phyloP scores from a whole-genome alignment of 2,113 vertebrate species.

The Genyomyrus donnyi region DNA sequence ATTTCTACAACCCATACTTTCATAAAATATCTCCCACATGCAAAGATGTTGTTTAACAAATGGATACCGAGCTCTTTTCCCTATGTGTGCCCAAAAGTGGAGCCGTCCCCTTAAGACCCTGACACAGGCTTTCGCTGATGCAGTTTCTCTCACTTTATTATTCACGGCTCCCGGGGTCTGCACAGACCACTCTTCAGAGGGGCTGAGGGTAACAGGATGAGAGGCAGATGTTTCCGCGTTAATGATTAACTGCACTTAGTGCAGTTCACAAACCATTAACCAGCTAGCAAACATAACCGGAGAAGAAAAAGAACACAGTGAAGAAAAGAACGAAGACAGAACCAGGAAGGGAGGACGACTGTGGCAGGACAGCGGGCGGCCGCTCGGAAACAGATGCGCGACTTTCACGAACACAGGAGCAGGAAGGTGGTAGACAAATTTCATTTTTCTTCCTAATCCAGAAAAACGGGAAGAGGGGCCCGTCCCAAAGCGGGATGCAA shows the following conservation, averaged over 20 bases:
- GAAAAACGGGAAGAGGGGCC: neutral
- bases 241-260: neutral
- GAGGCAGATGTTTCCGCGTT: neutral
- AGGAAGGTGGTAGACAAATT: neutral
- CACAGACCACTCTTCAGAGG: neutral
- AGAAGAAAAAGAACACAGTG: neutral
- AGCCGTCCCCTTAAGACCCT: neutral
- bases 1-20: neutral
- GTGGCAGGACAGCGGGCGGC: conserved; percentile 1
- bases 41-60: neutral
- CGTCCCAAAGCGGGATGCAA: neutral
- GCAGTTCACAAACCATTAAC: neutral
- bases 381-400: neutral
- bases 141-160: neutral
- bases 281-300: neutral
- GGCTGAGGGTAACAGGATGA: neutral
- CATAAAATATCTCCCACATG: neutral
- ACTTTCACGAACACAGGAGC: neutral
- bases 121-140: neutral
- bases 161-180: neutral
- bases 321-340: neutral
- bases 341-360: neutral
- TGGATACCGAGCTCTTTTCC: neutral
- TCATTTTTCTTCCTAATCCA: neutral
- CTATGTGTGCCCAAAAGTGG: neutral